Percentiles rank a stretch among this genome's conserved stretches.
These are phyloP conservation scores for Eciton burchellii DNA, from an alignment of 1,140 invertebrate species.

Conservation along the genomic window DNA sequence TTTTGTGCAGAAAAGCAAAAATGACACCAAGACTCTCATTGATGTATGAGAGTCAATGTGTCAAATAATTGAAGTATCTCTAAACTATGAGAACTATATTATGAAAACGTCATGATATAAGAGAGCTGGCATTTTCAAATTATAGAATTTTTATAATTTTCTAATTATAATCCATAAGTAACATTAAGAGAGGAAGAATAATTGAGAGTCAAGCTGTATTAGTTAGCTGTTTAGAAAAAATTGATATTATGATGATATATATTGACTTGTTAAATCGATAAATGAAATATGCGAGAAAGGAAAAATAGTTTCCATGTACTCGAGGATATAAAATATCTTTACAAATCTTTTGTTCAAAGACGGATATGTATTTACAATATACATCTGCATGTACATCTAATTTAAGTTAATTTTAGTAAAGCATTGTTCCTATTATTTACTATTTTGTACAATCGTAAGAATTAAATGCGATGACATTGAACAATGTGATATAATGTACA, in stretches of 20 bases:
- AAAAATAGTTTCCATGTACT: neutral
- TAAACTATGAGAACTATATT: neutral
- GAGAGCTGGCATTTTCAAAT: neutral
- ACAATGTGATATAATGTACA: neutral
- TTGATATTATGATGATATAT: constrained; percentile 5
- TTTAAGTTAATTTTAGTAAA: neutral
- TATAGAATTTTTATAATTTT: neutral
- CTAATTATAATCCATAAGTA: too few species aligned
- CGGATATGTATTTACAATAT: neutral
- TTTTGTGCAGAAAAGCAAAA: constrained; percentile 12
- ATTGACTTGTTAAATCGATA: neutral
- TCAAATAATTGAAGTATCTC: too few species aligned
- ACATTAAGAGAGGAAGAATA: neutral
- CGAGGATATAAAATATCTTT: too few species aligned
- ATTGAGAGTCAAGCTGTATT: neutral
- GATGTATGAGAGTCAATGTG: constrained; percentile 9
- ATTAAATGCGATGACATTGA: constrained; percentile 8
- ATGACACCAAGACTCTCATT: neutral
- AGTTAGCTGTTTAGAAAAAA: constrained; percentile 18
- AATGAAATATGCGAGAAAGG: neutral
- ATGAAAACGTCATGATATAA: neutral
- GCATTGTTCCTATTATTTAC: neutral
- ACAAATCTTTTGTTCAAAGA: neutral
- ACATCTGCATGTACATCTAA: neutral
- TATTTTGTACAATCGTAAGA: neutral